Base-by-base conservation (phyloP, 2,113 vertebrate genomes). In the Morone chrysops region DNA sequence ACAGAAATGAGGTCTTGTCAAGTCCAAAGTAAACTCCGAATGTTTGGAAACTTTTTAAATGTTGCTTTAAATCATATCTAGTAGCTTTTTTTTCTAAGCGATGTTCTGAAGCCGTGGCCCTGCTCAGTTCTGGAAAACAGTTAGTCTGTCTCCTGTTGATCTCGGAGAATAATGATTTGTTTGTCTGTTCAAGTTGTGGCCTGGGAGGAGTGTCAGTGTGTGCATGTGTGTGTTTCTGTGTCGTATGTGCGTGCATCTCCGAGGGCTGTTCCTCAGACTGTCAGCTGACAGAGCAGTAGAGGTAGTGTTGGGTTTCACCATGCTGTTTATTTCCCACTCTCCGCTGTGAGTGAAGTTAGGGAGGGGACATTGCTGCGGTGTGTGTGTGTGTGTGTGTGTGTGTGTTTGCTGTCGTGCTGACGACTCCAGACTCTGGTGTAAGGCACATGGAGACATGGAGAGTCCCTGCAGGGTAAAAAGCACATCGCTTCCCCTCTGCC, bases 231-330 rank as follows among this genome's bases (percentile, higher is more conserved):
- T 61, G 56, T 65, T 47, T 59, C 8, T 31, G 45, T 75, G 41
- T 60, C 78, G 70, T 70, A 16, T 87, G 51, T 84, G 53, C 70
- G 41, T 73, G 41, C 31, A 12, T 74, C 80, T 81, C 89, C 66
- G 8, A 3, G 81, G 70, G 90, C 73, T 56, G 63, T 82, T 88
- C 80, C 59, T 76, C 70, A 75, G 36, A 45, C 68, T 54, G 85
- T 91, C 90, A 93, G 91, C 90, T 88, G 92, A 90, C 81, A 47
- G 78, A 79, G 89, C 80, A 82, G 75, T 38, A 20, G 87, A 60
- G 54, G 60, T 20, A 87, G 93, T 84, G 87, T 92, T 89, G 57
- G 86, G 92, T 95, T 96, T 93, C 94, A 93, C 93, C 92, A 93
- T 89, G 86, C 82, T 95, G 92, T 93, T 94, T 94, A 90, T 90